Base-by-base conservation (phyloP, 2,113 vertebrate species). In the Vimba vimba region DNA sequence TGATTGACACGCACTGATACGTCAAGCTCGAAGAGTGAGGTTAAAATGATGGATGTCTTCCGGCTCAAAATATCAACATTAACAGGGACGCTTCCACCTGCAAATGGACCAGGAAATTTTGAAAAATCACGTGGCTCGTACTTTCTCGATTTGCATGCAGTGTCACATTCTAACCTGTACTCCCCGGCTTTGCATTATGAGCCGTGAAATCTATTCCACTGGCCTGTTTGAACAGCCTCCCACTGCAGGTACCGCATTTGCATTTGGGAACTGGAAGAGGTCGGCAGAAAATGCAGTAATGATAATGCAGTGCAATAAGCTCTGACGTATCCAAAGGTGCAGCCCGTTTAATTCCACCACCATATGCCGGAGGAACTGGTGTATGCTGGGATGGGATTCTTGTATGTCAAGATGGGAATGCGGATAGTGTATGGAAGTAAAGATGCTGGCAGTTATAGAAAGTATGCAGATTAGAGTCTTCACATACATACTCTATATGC, bases 161-260 rank as follows among this genome's bases (percentile, higher is more conserved):
- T 33, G 60, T 68, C 79, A 43, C 47, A 52, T 71, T 83, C 30
- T 33, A 66, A 30, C 39, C 60, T 68, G 79, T 52, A 5, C n/a
- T 55, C 7, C 21, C 12, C 11, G 27, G 17, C 27, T 33, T 12
- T 69, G 80, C 50, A 83, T 71, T 59, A 83, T 69, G n/a, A 71
- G 68, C 12, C 27, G 73, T 85, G 83, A 87, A 86, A 90, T 88
- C 43, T 87, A 89, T 92, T 90, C 85, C 81, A 87, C 36, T 13
- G 55, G 55, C 79, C 66, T 79, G 75, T 79, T 76, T 86, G 45
- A 71, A 59, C 30, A 81, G 17, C 21, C 27, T 15, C 59, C 21
- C 55, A 68, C 73, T 11, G 17, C 52, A 86, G 83, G 59, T 64
- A 4, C 11, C 15, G 8, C 55, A 91, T 93, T 91, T 91, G 88